Evolutionary conservation across 30 jellyfish, hydroid and myxozoan genomes (phyloP), one percentile per base, ranked within the genome.

Genomic region (Hydractinia echinata): DNA sequence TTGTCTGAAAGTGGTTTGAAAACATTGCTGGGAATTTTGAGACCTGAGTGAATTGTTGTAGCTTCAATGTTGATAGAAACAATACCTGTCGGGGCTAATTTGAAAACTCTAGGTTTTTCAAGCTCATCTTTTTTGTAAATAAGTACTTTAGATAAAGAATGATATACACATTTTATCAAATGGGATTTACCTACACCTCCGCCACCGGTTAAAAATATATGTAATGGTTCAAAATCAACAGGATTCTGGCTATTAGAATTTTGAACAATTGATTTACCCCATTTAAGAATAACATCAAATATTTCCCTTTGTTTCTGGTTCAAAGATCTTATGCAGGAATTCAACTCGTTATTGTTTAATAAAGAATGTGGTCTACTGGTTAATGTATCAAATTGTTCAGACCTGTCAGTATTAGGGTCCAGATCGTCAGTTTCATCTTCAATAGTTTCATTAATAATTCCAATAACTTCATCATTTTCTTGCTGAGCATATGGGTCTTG

Each of bases 61-160:
- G 85, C 87, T 20, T 52, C 87, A 16, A 79, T 61, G 58, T 79
- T 79, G n/a, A 77, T 77, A 53, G 80, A 44, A 19, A 67, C 67
- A 10, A 81, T 51, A 9, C 86, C 69, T 13, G 87, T 79, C 10
- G 87, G 87, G 49, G 87, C 87, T 18, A 79, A 68, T 9, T 61
- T 21, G 18, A 79, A 48, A 39, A 79, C 67, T 55, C 51, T 79
- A 30, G 76, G 81, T 77, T 53, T 77, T 4, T 30, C 18, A 44
- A 55, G 20, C 16, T 4, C 15, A 7, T 11, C 70, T 13, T 7
- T 51, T 11, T 62, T 62, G 14, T n/a, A 20, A 44, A 71, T 61
- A 4, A 79, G 52, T 7, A 79, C 48, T 50, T 79, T 79, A 10
- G 48, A 48, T 51, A 79, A 79, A 19, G 67, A 15, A 62, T 79